Conservation (phyloP, 2,888 invertebrate genomes). For the Acleris cristana region DNA sequence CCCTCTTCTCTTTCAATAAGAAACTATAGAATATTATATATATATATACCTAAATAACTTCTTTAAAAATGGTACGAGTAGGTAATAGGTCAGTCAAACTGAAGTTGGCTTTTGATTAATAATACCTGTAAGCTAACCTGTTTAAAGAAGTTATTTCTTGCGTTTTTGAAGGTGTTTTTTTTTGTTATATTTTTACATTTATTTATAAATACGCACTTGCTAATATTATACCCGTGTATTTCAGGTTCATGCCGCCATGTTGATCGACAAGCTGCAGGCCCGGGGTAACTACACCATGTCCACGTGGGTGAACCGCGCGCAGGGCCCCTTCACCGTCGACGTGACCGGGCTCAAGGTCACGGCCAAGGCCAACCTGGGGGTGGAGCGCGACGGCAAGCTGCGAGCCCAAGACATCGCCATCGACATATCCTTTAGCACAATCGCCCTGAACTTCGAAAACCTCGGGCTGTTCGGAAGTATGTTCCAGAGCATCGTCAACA, state of each 20-base stretch:
- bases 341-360: slow-evolving; percentile 85
- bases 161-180: no score
- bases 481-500: slow-evolving; percentile 87
- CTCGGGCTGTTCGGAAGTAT: slow-evolving; percentile 86
- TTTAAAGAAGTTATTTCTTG: no score
- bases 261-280: slow-evolving; percentile 85
- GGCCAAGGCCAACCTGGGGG: slow-evolving; percentile 85
- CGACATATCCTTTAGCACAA: slow-evolving; percentile 87
- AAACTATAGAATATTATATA: no score
- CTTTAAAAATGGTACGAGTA: no score
- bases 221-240: background rate
- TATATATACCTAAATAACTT: no score
- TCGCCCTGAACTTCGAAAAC: slow-evolving; percentile 89
- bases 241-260: slow-evolving; percentile 86
- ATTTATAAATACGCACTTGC: no score
- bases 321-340: slow-evolving; percentile 88
- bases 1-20: no score
- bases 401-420: slow-evolving; percentile 88
- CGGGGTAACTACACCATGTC: slow-evolving; percentile 87
- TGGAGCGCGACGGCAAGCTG: slow-evolving; percentile 86
- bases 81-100: no score
- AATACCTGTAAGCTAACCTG: no score
- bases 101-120: no score
- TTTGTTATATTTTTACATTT: no score
- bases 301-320: slow-evolving; percentile 84